Evolutionary conservation across 1,140 invertebrate species (phyloP), one percentile per base, ranked within the genome.

Genomic region (Bombus cullumanus): DNA sequence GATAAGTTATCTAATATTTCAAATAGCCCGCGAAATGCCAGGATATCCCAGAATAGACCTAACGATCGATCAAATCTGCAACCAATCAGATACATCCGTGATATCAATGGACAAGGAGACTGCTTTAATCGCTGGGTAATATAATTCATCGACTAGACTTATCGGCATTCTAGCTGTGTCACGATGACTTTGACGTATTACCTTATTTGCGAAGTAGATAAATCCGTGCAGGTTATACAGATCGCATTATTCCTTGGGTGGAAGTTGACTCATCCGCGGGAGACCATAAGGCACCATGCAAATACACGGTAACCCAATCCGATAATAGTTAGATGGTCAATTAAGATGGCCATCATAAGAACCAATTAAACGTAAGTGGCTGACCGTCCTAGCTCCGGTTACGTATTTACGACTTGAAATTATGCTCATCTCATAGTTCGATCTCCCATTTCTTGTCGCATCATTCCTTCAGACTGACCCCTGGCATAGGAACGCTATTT

Each of bases 391-490:
- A 78, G 83, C 83, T 93, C 90, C 73, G 47, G 74, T 93, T 93
- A 89, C 92, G 76, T 93, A 92, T 92, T 92, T 92, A 93, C 86
- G 88, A 92, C 86, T 80, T 81, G 39, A 90, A 92, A 92, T 92
- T 88, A 91, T 89, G 88, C 87, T 75, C 87, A 87, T 85, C 84
- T 71, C 9, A 86, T 53, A 53, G 53, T 41, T 22, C 83, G 37
- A 85, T 88, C 71, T 87, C 59, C 64, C 66, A 86, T 91, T 85
- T 86, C 77, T 69, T 64, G 71, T 31, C 72, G 41, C 59, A 76
- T 74, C 83, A 85, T 85, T 89, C 79, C 73, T 87, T 90, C 59
- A 62, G 37, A 81, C 37, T 34, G 8, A 41, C 15, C 12, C 22
- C 12, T 69, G 64, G 15, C 83, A 47, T 64, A 47, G 69, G 87